Conservation (phyloP, 2,113 vertebrate genomes). For the Arvicanthis niloticus region DNA sequence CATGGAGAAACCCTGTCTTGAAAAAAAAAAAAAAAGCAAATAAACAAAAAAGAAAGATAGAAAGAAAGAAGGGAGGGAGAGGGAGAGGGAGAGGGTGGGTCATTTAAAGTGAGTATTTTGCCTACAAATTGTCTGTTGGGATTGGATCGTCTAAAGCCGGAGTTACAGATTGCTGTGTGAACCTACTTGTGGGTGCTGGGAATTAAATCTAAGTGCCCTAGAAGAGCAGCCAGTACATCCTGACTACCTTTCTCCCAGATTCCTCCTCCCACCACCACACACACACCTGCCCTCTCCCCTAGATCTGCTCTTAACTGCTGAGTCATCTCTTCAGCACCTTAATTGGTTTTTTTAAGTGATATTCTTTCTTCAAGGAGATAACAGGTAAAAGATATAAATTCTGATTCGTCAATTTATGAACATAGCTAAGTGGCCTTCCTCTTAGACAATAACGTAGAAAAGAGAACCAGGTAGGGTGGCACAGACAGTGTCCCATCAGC, state of each 20-base stretch:
- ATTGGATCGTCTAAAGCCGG: too few species aligned
- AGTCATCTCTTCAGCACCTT: neutral
- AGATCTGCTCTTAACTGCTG: neutral
- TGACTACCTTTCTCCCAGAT: neutral
- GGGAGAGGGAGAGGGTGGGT: too few species aligned
- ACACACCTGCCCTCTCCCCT: neutral
- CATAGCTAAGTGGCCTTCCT: too few species aligned
- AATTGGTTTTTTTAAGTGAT: neutral
- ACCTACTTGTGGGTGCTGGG: neutral
- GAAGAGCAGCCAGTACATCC: neutral
- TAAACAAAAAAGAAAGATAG: too few species aligned
- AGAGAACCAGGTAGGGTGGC: too few species aligned
- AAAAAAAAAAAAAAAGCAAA: too few species aligned
- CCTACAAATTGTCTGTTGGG: neutral
- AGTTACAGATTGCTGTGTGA: neutral
- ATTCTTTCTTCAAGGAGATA: neutral
- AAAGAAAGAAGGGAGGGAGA: too few species aligned
- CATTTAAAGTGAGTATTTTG: neutral
- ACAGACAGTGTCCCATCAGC: neutral
- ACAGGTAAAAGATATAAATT: neutral
- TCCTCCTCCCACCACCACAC: too few species aligned
- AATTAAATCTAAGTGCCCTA: neutral
- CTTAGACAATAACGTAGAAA: neutral
- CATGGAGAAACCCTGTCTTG: neutral
- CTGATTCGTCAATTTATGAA: neutral